Percentiles rank a stretch among this genome's conserved stretches.
These are phyloP conservation scores for Drosophila repleta DNA, from an alignment of 1,140 invertebrate species.

Conservation along the genomic window DNA sequence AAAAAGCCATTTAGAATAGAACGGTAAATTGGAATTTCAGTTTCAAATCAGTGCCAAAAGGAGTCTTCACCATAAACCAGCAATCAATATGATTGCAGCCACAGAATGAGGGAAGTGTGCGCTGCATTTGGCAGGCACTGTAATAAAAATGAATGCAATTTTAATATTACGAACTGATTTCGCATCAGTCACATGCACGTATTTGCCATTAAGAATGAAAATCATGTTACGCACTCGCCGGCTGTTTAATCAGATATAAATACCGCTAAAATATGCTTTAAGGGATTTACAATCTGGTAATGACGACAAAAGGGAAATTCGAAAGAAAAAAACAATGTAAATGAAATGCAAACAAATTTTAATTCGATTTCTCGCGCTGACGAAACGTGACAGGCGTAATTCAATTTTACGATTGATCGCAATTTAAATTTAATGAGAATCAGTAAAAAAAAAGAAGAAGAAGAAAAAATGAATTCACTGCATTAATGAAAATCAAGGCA, in stretches of 20 bases:
- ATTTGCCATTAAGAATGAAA: not conserved
- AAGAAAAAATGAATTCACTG: conserved; percentile 1
- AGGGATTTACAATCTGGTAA: not conserved
- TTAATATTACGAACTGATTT: not conserved
- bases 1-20: too few relatives aligned
- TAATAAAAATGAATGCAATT: not conserved
- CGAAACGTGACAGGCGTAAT: conserved; percentile 47
- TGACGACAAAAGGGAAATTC: not conserved
- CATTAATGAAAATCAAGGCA: conserved; percentile 46
- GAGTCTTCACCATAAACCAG: too few relatives aligned
- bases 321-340: not conserved
- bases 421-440: conserved; percentile 54
- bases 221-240: not conserved
- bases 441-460: conserved; percentile 30
- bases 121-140: not conserved
- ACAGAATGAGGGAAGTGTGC: too few relatives aligned
- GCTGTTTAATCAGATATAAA: not conserved
- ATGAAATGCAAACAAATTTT: conserved; percentile 18
- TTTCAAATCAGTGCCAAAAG: too few relatives aligned
- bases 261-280: conserved; percentile 4
- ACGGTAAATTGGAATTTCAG: too few relatives aligned
- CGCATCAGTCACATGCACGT: not conserved
- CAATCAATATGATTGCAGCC: too few relatives aligned
- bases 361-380: conserved; percentile 26
- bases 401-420: conserved; percentile 69